Conservation (phyloP, 2,113 vertebrate species). For the Cheirogaleus medius region DNA sequence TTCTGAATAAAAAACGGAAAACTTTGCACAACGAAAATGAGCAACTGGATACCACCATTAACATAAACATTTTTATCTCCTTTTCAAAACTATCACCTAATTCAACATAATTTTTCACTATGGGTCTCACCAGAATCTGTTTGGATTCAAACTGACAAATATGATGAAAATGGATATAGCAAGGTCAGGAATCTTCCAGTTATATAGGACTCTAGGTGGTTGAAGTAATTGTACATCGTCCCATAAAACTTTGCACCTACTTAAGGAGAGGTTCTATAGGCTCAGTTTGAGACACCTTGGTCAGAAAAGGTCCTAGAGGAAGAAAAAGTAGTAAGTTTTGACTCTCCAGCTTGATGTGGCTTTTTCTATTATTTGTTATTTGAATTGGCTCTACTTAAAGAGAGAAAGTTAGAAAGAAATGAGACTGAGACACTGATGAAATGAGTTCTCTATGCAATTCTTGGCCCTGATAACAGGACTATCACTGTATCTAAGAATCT, state of each 20-base stretch:
- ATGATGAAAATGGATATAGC: background rate
- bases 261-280: background rate
- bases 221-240: background rate
- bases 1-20: background rate
- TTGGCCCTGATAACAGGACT: background rate
- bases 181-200: background rate
- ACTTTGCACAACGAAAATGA: background rate
- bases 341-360: background rate
- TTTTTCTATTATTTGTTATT: constrained; percentile 17
- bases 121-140: constrained; percentile 5
- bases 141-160: background rate
- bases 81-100: background rate
- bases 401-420: background rate
- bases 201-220: background rate
- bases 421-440: background rate
- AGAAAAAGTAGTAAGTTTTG: background rate
- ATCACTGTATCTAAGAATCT: background rate
- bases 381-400: constrained; percentile 11
- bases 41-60: background rate
- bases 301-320: background rate
- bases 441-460: background rate
- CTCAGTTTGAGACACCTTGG: background rate
- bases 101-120: constrained; percentile 35
- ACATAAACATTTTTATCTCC: background rate
- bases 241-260: background rate